Percentiles rank a stretch among this genome's conserved stretches.
These are phyloP conservation scores for Urocyon cinereoargenteus DNA, from an alignment of 2,797 vertebrate genomes.

Conservation along the genomic window DNA sequence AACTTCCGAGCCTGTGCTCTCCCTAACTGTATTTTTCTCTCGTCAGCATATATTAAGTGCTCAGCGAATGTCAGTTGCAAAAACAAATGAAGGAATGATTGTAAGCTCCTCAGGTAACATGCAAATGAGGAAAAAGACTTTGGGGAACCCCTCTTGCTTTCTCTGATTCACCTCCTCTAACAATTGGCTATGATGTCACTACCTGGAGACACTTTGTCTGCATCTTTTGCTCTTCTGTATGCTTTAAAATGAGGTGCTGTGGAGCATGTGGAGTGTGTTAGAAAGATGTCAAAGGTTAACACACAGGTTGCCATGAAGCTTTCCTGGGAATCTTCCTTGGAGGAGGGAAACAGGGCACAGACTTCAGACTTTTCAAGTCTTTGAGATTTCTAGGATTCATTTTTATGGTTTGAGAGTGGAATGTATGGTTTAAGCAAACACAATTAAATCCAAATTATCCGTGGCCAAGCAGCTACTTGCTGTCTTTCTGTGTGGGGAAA, in stretches of 20 bases:
- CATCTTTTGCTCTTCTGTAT: background rate
- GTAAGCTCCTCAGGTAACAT: background rate
- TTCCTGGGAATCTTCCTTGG: constrained; percentile 25
- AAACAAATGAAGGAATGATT: background rate
- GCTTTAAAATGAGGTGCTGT: background rate
- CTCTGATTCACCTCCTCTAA: background rate
- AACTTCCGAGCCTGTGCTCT: background rate
- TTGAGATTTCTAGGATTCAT: constrained; percentile 68
- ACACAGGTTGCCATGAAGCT: background rate
- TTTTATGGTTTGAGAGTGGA: constrained; percentile 74
- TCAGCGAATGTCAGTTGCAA: background rate
- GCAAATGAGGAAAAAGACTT: background rate
- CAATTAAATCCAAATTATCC: constrained; percentile 80
- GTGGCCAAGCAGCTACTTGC: constrained; percentile 63
- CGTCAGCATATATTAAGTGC: background rate
- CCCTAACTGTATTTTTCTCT: background rate
- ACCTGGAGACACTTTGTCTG: background rate
- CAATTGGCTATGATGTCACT: background rate
- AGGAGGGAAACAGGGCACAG: background rate
- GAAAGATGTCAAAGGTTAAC: background rate
- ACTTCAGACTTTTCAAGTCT: constrained; percentile 8
- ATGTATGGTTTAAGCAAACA: constrained; percentile 77
- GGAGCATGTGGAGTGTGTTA: background rate
- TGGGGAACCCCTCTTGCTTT: background rate
- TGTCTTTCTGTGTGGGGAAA: constrained; percentile 56